These are phyloP conservation scores for Eulemur macaco DNA, from an alignment of 2,113 vertebrate species.

Conservation along the genomic window DNA sequence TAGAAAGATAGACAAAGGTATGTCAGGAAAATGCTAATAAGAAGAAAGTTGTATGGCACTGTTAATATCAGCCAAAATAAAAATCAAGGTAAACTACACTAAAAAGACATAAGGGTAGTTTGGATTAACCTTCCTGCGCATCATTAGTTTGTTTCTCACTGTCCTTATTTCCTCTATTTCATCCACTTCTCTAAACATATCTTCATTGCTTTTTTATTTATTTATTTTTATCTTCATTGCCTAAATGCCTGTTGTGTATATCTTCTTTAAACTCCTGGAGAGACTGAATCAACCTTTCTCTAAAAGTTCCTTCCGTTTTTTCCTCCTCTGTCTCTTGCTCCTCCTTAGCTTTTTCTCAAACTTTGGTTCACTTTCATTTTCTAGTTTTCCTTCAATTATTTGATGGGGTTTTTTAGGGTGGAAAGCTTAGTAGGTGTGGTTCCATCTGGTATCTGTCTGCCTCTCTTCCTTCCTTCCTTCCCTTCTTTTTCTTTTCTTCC, in stretches of 20 bases:
- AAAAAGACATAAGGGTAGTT: constrained; percentile 65
- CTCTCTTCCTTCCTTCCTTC: neutral
- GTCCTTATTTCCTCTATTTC: constrained; percentile 67
- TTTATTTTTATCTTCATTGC: neutral
- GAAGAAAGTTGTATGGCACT: constrained; percentile 42
- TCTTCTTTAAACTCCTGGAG: constrained; percentile 76
- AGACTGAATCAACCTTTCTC: constrained; percentile 67
- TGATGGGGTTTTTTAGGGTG: constrained; percentile 52
- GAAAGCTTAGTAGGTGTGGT: too few relatives aligned
- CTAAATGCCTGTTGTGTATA: constrained; percentile 74
- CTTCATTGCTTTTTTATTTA: constrained; percentile 39
- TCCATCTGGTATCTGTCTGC: constrained; percentile 29
- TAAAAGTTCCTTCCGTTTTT: constrained; percentile 64
- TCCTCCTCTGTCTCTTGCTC: constrained; percentile 54
- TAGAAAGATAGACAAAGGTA: constrained; percentile 29
- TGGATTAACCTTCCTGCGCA: constrained; percentile 66
- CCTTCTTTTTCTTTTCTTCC: neutral
- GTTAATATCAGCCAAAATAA: neutral
- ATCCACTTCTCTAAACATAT: constrained; percentile 64
- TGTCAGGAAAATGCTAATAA: constrained; percentile 42
- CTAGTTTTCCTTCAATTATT: constrained; percentile 61
- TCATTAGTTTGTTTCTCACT: constrained; percentile 70
- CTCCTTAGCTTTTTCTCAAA: constrained; percentile 46
- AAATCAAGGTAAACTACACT: constrained; percentile 52
- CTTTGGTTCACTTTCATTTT: constrained; percentile 56